Evolutionary conservation across 1,140 invertebrate genomes (phyloP).

Genomic region (Sinella curviseta): DNA sequence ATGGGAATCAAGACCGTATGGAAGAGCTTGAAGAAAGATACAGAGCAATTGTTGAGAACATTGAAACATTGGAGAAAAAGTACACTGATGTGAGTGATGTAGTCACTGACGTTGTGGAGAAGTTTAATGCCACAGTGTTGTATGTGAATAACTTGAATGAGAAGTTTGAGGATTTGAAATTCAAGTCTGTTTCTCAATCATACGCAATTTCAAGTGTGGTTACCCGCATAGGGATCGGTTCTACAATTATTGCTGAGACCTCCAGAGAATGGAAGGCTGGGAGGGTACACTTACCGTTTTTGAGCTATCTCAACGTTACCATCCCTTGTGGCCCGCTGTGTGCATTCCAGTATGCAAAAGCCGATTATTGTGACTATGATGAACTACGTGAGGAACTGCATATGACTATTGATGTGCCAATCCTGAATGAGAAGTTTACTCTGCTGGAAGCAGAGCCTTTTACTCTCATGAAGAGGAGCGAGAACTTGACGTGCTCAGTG

Average conservation of each 20-base stretch:
- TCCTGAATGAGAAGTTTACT: background rate
- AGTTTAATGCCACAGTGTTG: background rate
- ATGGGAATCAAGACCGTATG: background rate
- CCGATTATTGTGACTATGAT: background rate
- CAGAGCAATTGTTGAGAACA: background rate
- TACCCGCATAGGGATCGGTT: background rate
- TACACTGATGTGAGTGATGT: background rate
- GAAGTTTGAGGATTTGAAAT: background rate
- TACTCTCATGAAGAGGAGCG: background rate
- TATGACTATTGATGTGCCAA: background rate
- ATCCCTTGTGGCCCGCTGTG: background rate
- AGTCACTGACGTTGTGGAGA: background rate
- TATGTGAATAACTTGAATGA: background rate
- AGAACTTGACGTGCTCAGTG: background rate
- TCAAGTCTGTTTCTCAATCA: background rate
- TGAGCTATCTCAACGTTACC: background rate
- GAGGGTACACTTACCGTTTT: background rate
- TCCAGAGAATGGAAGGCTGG: background rate
- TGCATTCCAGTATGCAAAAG: background rate
- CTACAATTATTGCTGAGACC: background rate
- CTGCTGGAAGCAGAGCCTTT: background rate
- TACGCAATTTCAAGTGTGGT: background rate
- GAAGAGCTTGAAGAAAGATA: background rate
- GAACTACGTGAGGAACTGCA: background rate
- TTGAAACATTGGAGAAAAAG: background rate